A percentile compares a stretch with the other conserved stretches of the same genome.
These are phyloP conservation scores for Sthenelais limicola DNA, from an alignment of 2,888 invertebrate genomes.

Conservation along the genomic window DNA sequence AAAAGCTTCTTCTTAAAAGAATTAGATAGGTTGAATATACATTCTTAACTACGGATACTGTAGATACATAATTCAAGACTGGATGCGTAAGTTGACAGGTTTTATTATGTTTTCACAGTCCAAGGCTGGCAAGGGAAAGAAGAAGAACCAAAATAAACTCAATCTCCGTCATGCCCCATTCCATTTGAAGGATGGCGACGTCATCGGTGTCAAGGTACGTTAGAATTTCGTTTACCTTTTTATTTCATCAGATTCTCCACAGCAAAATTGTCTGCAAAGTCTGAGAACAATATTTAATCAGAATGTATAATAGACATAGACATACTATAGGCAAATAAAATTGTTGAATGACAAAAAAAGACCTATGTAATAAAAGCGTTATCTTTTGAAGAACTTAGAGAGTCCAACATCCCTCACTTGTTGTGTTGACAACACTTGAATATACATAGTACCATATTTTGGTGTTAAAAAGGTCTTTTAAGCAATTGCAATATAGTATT, in stretches of 20 bases:
- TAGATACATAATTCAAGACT: too few relatives aligned
- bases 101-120: slow-evolving; percentile 3
- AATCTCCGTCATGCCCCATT: slow-evolving; percentile 67
- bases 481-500: too few relatives aligned
- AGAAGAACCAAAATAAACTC: slow-evolving; percentile 57
- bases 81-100: too few relatives aligned
- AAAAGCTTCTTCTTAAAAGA: too few relatives aligned
- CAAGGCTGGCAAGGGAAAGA: slow-evolving; percentile 51
- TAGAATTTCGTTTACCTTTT: not conserved
- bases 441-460: too few relatives aligned
- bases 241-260: not conserved
- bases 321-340: not conserved
- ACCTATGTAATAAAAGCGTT: not conserved
- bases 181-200: slow-evolving; percentile 67
- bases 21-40: too few relatives aligned
- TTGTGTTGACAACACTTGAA: too few relatives aligned
- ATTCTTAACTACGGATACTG: too few relatives aligned
- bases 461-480: too few relatives aligned
- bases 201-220: slow-evolving; percentile 68
- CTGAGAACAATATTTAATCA: not conserved
- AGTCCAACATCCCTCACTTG: too few relatives aligned
- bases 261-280: too few relatives aligned
- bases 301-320: not conserved
- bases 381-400: too few relatives aligned
- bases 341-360: not conserved